Base-by-base conservation (phyloP, 2,113 vertebrate genomes). In the Elephantulus edwardii region DNA sequence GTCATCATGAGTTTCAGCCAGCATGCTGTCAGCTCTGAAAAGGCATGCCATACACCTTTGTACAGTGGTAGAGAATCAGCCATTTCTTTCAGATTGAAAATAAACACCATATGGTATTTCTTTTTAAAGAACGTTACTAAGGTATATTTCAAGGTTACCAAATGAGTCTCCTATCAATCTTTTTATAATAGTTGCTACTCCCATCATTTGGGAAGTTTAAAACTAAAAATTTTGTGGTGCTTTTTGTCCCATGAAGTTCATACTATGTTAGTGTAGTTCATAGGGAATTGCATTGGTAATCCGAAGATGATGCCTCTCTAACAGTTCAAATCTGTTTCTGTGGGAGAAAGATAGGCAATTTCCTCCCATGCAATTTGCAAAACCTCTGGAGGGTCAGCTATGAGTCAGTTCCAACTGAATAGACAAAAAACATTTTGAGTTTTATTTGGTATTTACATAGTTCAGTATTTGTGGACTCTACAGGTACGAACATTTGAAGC, bases 81-180 rank as follows among this genome's bases (percentile, higher is more conserved):
- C 4, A 0, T 86, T 92, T 93, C 66, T 44, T 88, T 50, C 38
- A 90, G 86, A 94, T 80, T 88, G 64, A 66, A 88, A 88, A 91
- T 30, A 85, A 70, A 42, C 54, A 60, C 64, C 90, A 93, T 72
- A 83, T 91, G 72, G 86, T 54, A 94, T 83, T 92, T 93, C 70
- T 90, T 91, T 92, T 86, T n/a, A 91, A 91, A 94, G 42, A n/a
- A 56, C 90, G 40, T 83, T 42, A 90, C 86, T 74, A 76, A 95
- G 50, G n/a, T 72, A 82, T 89, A 66, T 91, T 93, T 88, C 83
- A 75, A 91, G 75, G 76, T 94, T 90, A 83, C 71, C 58, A 90
- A 89, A 56, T 83, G 28, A 93, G 28, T 54, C 64, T 16, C 12
- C 40, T 46, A 62, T 2, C 26, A 79, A 28, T 13, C 5, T 71